Evolutionary conservation across 2,113 vertebrate species (phyloP), one percentile per base, ranked within the genome.

Genomic region (Holacanthus passer): DNA sequence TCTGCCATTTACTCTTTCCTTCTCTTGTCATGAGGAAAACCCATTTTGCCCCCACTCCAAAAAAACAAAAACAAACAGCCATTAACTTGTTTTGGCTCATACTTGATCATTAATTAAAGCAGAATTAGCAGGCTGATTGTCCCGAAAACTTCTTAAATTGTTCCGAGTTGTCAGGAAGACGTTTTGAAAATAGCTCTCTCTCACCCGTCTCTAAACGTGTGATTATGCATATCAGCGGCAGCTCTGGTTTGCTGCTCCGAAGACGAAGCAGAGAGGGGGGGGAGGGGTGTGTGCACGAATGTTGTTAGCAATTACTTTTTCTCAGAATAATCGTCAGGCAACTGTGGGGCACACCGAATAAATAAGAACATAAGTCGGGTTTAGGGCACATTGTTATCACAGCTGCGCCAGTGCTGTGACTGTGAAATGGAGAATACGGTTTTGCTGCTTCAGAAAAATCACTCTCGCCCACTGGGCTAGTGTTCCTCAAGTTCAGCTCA

Each of bases 361-460:
- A 87, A 87, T 79, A 79, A 64, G 77, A 88, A 74, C 81, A 66
- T 82, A 82, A 92, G 83, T 87, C 65, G 55, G 86, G 77, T 91
- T 90, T 75, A 69, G 83, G 84, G 85, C 86, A 64, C 78, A 86
- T 86, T 90, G 85, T 90, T 92, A 90, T 88, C 87, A 87, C 76
- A 83, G 78, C 82, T 55, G 77, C 43, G 77, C 75, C 85, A 82
- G 81, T 12, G 81, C 79, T 87, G 83, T 37, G 48, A 88, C 84
- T 87, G 79, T 85, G 82, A 87, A 90, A 90, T 81, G 60, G 71
- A 90, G 66, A 90, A 81, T 66, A 58, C 19, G 29, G 68, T 88
- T 85, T 81, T 17, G 31, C 20, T 16, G 52, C 78, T 80, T 78
- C 11, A 79, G 85, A 79, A 69, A 79, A 69, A 72, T 68, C 35